Percentiles rank a stretch among this genome's conserved stretches.
phyloP scores from a whole-genome alignment of 2,888 invertebrate species.

The Macrosiphum euphorbiae region DNA sequence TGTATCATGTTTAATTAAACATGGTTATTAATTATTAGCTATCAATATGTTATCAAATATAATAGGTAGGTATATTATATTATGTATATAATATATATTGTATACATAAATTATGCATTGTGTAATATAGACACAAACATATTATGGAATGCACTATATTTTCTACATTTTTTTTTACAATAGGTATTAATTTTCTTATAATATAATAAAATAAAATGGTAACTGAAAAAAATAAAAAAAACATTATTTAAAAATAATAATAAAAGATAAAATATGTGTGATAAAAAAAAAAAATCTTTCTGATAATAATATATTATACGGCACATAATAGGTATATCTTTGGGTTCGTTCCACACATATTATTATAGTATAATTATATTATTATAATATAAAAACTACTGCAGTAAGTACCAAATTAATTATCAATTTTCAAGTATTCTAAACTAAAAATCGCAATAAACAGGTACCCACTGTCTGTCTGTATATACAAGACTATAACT shows the following conservation, averaged over 20 bases:
- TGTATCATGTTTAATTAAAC: conserved; percentile 37
- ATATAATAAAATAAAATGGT: conserved; percentile 24
- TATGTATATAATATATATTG: not conserved
- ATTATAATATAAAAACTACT: conserved; percentile 4
- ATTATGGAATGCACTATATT: conserved; percentile 36
- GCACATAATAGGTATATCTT: not conserved
- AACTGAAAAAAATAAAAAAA: conserved; percentile 29
- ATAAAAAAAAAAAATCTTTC: conserved; percentile 15
- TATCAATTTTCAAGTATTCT: not conserved
- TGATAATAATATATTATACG: not conserved
- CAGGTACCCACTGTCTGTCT: not conserved
- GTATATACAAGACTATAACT: not conserved
- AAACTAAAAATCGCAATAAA: not conserved
- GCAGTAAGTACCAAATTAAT: not conserved
- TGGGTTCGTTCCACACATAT: not conserved
- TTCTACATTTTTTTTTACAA: conserved; percentile 9
- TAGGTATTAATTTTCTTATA: not conserved
- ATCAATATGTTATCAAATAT: conserved; percentile 13
- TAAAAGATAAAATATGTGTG: conserved; percentile 20
- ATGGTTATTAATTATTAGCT: conserved; percentile 30
- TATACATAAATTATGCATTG: not conserved
- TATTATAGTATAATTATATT: not conserved
- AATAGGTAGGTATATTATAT: not conserved
- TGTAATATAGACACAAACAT: conserved; percentile 25
- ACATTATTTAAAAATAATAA: conserved; percentile 27